Base-by-base conservation (phyloP, 2,797 vertebrate genomes). In the Gambelia wislizenii region DNA sequence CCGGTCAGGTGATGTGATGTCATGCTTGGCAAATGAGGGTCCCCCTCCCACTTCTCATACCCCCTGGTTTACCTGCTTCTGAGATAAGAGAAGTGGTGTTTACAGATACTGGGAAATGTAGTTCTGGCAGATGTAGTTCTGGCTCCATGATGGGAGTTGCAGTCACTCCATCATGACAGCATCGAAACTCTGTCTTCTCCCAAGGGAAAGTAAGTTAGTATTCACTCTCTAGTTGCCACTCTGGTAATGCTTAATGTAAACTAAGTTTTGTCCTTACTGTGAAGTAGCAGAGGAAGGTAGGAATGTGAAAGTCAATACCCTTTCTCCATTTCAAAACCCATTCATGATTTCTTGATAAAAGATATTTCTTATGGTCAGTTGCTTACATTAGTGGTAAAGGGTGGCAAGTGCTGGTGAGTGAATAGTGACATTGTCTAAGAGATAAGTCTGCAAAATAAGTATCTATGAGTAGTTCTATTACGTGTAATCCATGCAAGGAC, bases 151-250 rank as follows among this genome's bases (percentile, higher is more conserved):
- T n/a, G n/a, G n/a, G n/a, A n/a, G n/a, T n/a, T n/a, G n/a, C n/a
- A n/a, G n/a, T n/a, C n/a, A n/a, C n/a, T n/a, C n/a, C n/a, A n/a
- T n/a, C n/a, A n/a, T n/a, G n/a, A n/a, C n/a, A n/a, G 59, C 70
- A 75, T 56, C n/a, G 36, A 64, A 82, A 75, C 80, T 36, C 4
- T 69, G 1, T 61, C 36, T 6, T 90, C 25, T 74, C 0, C 80
- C 20, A 9, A 1, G 36, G 18, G 1, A 78, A 54, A 91, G 12
- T 80, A 90, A 87, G 84, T 75, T 8, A 92, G 47, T 1, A 30
- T 86, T 92, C 6, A 91, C 6, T n/a, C 18, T 52, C 33, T 70
- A 70, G 33, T n/a, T 70, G 33, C 42, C 33, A 70, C 10, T 84
- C 9, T 47, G n/a, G 47, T 18, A 49, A 33, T 67, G 30, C 42